Base-by-base conservation (phyloP, 2,113 vertebrate genomes). In the Carassius auratus region DNA sequence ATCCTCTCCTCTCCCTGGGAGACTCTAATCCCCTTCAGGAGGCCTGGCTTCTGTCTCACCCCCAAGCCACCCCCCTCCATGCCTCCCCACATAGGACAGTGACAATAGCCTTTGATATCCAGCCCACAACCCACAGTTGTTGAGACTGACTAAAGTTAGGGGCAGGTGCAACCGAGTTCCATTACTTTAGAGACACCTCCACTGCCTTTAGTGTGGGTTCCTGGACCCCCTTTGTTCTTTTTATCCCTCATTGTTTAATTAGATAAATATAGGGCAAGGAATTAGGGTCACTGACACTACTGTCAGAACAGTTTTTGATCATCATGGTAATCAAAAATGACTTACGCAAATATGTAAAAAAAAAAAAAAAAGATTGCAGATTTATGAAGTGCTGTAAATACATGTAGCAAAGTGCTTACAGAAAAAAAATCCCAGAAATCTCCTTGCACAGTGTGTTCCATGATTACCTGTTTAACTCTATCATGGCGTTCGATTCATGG, bases 1-100 rank as follows among this genome's bases (percentile, higher is more conserved):
- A 89, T 92, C 90, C 90, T 88, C 89, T 89, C 87, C 86, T 84
- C 88, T 90, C 90, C 89, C 90, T 90, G 84, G 84, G 91, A 90
- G 87, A 85, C 87, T 74, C 88, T 92, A 93, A 92, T 93, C 90
- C 91, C 85, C 89, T 66, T 89, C 89, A 87, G 87, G 85, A 86
- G 76, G 85, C 89, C 88, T 85, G 71, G 76, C 74, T 84, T 84
- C 81, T 48, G 23, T 42, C 76, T 30, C 61, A 21, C 76, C 36
- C 45, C 45, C 71, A 3, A 36, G 64, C 19, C 62, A 1, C 83
- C 48, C 66, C 66, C 42, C 69, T n/a, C n/a, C 9, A 75, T 33
- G 9, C 76, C 9, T 68, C 61, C 21, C 42, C 17, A 64, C 30
- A n/a, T 61, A 73, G 79, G 23, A 81, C 61, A 48, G 38, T 48